Evolutionary conservation across 2,797 vertebrate species (phyloP).

Genomic region (Sebastes paucispinis): DNA sequence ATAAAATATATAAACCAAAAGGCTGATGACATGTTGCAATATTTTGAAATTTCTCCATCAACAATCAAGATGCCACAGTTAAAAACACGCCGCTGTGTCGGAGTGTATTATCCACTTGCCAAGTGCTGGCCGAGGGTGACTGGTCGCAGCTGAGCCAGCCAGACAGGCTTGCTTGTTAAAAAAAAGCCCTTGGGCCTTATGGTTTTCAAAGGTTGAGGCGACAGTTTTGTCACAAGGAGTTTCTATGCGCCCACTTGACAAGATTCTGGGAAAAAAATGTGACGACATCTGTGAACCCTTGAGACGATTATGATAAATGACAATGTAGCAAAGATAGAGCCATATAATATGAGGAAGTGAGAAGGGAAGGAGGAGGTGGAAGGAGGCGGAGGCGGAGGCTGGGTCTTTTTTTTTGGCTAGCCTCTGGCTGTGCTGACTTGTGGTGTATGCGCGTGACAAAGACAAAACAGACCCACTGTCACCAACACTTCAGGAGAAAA

Average conservation of each 20-base stretch:
- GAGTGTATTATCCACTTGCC: slow-evolving; percentile 34
- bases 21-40: not conserved
- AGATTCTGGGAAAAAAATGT: slow-evolving; percentile 31
- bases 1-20: not conserved
- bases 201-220: slow-evolving; percentile 47
- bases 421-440: slow-evolving; percentile 38
- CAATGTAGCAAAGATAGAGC: slow-evolving; percentile 32
- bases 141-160: slow-evolving; percentile 72
- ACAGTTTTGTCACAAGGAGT: slow-evolving; percentile 63
- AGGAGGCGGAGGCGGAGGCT: not conserved
- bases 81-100: slow-evolving; percentile 28
- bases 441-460: slow-evolving; percentile 44
- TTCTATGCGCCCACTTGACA: slow-evolving; percentile 54
- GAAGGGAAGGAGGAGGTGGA: not conserved
- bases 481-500: slow-evolving; percentile 51
- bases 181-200: slow-evolving; percentile 38
- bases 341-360: slow-evolving; percentile 35
- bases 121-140: slow-evolving; percentile 58
- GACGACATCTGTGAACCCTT: slow-evolving; percentile 50
- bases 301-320: slow-evolving; percentile 55
- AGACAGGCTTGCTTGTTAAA: slow-evolving; percentile 43
- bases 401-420: slow-evolving; percentile 17
- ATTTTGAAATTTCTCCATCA: slow-evolving; percentile 26
- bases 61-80: slow-evolving; percentile 11
- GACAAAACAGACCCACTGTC: slow-evolving; percentile 56